These are phyloP conservation scores for Paramacrobiotus metropolitanus DNA, from an alignment of 1,140 invertebrate genomes.

Conservation along the genomic window DNA sequence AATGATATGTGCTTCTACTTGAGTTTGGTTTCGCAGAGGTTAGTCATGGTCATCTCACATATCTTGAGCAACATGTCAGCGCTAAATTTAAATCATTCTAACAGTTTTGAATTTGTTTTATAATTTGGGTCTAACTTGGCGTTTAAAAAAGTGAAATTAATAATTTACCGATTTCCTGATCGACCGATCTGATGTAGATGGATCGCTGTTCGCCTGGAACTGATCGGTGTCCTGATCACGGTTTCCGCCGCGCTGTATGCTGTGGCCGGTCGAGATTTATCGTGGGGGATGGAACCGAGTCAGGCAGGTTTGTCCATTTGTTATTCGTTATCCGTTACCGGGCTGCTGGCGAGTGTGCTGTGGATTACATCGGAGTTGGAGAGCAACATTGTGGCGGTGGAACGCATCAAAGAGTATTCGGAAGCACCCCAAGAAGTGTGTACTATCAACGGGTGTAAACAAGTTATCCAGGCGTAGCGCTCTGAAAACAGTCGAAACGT, in stretches of 20 bases:
- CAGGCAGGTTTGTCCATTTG: constrained; percentile 30
- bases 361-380: constrained; percentile 13
- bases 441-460: too few relatives aligned
- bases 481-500: not conserved
- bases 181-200: too few relatives aligned
- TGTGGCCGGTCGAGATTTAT: constrained; percentile 20
- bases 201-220: constrained; percentile 23
- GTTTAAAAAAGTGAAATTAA: too few relatives aligned
- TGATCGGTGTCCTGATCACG: constrained; percentile 24
- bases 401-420: constrained; percentile 15
- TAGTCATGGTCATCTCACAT: too few relatives aligned
- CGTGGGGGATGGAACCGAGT: constrained; percentile 21
- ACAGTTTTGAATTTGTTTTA: too few relatives aligned
- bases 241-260: constrained; percentile 27
- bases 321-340: constrained; percentile 29
- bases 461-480: not conserved
- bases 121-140: too few relatives aligned
- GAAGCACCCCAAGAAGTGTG: constrained; percentile 12
- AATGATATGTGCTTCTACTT: too few relatives aligned
- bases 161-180: too few relatives aligned
- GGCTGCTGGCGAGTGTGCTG: constrained; percentile 9
- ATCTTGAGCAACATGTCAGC: too few relatives aligned
- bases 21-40: too few relatives aligned
- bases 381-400: constrained; percentile 13
- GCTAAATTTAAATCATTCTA: too few relatives aligned